Conservation (phyloP, 2,113 vertebrate genomes). For the Hirundichthys speculiger region DNA sequence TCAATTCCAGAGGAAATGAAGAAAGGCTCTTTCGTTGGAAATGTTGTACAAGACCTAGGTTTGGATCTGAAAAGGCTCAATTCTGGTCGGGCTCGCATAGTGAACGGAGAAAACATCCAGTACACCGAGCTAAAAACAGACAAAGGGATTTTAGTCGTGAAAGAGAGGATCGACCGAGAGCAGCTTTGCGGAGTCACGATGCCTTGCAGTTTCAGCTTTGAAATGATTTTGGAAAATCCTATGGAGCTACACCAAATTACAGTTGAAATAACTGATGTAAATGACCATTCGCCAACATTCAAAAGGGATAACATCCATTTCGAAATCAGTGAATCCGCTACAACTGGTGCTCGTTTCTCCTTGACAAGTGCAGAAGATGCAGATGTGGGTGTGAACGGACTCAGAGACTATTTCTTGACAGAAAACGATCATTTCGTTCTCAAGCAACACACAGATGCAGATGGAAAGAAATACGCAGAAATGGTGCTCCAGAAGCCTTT, state of each 20-base stretch:
- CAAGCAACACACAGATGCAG: constrained; percentile 53
- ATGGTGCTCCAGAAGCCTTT: constrained; percentile 77
- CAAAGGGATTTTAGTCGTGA: constrained; percentile 49
- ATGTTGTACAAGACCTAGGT: constrained; percentile 23
- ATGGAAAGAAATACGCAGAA: constrained; percentile 67
- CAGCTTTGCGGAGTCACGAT: constrained; percentile 42
- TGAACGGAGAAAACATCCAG: constrained; percentile 8
- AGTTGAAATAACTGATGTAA: constrained; percentile 51
- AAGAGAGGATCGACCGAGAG: constrained; percentile 19
- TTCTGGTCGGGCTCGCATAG: constrained; percentile 15
- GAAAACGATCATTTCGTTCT: constrained; percentile 70
- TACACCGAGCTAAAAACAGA: constrained; percentile 52
- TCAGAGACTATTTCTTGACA: constrained; percentile 75
- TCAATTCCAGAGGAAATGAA: constrained; percentile 52
- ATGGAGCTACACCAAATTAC: constrained; percentile 47
- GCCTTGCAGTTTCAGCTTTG: constrained; percentile 21
- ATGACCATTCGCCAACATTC: constrained; percentile 42
- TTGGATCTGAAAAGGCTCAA: constrained; percentile 22
- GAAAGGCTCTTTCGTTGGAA: constrained; percentile 44
- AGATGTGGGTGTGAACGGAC: constrained; percentile 72
- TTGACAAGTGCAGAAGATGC: constrained; percentile 62
- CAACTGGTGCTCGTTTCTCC: constrained; percentile 27
- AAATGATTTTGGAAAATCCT: constrained; percentile 67
- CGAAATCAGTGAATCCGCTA: constrained; percentile 47
- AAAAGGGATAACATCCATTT: constrained; percentile 11